Conservation (phyloP, 2,113 vertebrate genomes). For the Acrocephalus arundinaceus region DNA sequence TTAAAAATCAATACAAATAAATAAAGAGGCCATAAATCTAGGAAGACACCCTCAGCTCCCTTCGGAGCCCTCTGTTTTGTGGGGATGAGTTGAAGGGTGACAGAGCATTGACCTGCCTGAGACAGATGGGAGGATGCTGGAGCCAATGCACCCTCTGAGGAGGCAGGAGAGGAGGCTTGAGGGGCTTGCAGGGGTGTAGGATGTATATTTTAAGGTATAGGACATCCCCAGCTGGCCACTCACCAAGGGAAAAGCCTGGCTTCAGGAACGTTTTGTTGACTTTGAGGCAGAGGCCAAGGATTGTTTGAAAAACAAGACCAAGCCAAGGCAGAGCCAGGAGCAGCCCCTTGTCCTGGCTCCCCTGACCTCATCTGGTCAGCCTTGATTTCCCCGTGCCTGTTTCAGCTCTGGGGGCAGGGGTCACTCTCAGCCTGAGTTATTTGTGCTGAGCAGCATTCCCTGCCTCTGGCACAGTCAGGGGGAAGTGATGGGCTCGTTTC, state of each 20-base stretch:
- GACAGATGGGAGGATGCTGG: conserved; percentile 42
- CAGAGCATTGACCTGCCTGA: conserved; percentile 13
- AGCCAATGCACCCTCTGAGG: conserved; percentile 46
- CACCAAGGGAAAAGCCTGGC: not conserved
- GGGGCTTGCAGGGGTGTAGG: not conserved
- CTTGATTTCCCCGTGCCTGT: not conserved
- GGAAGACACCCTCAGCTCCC: not conserved
- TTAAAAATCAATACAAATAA: conserved; percentile 50
- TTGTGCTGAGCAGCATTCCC: not conserved
- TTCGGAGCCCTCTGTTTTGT: conserved; percentile 20
- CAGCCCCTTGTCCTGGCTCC: not conserved
- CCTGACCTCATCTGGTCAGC: not conserved
- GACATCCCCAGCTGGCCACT: conserved; percentile 42
- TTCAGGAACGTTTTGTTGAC: not conserved
- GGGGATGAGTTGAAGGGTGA: conserved; percentile 19
- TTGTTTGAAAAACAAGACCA: conserved; percentile 16
- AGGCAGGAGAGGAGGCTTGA: not conserved
- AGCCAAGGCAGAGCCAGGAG: not conserved
- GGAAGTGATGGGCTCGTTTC: not conserved
- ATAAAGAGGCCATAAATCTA: conserved; percentile 56
- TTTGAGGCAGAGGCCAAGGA: conserved; percentile 5
- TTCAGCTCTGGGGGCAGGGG: not conserved
- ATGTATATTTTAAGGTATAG: not conserved
- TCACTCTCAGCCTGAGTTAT: not conserved
- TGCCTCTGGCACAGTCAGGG: not conserved